Evolutionary conservation across 2,113 vertebrate genomes (phyloP).

Genomic region (Lepus timidus): DNA sequence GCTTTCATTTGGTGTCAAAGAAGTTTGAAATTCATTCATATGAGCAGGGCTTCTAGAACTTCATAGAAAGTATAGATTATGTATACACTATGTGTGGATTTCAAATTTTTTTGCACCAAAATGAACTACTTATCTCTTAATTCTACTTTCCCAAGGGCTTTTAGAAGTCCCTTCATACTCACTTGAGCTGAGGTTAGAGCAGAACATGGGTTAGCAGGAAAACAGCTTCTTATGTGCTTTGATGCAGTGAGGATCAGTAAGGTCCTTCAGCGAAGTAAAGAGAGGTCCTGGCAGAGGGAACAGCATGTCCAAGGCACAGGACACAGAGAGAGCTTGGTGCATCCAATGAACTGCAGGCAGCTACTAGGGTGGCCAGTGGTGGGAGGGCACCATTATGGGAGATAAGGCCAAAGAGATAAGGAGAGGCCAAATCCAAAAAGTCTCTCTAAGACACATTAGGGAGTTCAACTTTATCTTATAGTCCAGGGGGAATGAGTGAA

Average conservation of each 20-base stretch:
- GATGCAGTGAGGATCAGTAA: neutral
- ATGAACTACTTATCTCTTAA: too few species aligned
- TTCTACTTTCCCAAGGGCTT: too few species aligned
- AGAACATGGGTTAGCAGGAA: neutral
- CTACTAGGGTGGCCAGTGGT: neutral
- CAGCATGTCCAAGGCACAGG: neutral
- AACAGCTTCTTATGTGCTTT: neutral
- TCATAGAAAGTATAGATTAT: too few species aligned
- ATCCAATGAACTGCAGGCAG: neutral
- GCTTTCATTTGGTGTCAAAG: too few species aligned
- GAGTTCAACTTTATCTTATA: neutral
- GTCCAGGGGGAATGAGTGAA: neutral
- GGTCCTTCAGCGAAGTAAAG: neutral
- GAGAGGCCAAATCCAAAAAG: neutral
- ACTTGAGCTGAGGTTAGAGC: neutral
- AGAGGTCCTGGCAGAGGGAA: neutral
- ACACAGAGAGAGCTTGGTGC: neutral
- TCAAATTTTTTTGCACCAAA: too few species aligned
- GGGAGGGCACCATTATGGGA: neutral
- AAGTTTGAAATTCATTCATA: too few species aligned
- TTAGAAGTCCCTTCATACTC: too few species aligned
- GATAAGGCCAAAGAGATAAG: neutral
- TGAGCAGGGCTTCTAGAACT: too few species aligned
- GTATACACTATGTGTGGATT: too few species aligned
- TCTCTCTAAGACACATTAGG: neutral